A percentile compares a stretch with the other conserved stretches of the same genome.
Evolutionary conservation across 2,113 vertebrate genomes (phyloP).

Genomic region (Amazona guildingii): DNA sequence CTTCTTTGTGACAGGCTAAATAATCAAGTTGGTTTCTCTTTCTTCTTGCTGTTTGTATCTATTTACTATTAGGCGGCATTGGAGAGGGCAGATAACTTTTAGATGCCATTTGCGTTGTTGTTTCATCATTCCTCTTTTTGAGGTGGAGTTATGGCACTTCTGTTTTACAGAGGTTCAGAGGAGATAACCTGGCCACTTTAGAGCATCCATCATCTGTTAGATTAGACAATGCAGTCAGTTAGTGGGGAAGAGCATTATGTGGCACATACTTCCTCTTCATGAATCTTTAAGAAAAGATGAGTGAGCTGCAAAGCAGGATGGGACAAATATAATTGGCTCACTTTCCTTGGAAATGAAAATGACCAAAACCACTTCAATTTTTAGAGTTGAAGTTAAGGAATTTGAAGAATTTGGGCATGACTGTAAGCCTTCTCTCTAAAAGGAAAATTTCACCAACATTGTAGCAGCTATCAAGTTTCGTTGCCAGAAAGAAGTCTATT

Average conservation of each 20-base stretch:
- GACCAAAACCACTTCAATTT: not conserved
- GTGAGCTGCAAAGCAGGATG: not conserved
- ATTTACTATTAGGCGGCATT: not conserved
- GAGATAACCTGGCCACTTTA: not conserved
- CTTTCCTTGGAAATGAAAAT: conserved; percentile 15
- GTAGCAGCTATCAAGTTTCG: not conserved
- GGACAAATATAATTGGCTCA: not conserved
- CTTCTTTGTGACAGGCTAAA: not conserved
- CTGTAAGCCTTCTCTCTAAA: not conserved
- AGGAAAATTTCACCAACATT: not conserved
- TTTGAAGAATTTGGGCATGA: not conserved
- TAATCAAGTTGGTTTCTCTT: not conserved
- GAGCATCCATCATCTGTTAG: not conserved
- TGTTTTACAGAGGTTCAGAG: not conserved
- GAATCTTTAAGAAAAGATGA: not conserved
- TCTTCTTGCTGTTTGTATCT: not conserved
- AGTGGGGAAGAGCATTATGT: not conserved
- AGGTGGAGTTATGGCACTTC: not conserved
- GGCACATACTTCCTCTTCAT: not conserved
- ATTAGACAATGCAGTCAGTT: not conserved
- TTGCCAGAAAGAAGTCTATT: not conserved
- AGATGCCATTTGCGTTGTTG: not conserved
- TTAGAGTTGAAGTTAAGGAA: not conserved
- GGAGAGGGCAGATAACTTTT: not conserved
- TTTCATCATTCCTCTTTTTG: not conserved